A percentile compares a stretch with the other conserved stretches of the same genome.
Evolutionary conservation across 2,113 vertebrate species (phyloP).

Genomic region (Solenodon paradoxus): DNA sequence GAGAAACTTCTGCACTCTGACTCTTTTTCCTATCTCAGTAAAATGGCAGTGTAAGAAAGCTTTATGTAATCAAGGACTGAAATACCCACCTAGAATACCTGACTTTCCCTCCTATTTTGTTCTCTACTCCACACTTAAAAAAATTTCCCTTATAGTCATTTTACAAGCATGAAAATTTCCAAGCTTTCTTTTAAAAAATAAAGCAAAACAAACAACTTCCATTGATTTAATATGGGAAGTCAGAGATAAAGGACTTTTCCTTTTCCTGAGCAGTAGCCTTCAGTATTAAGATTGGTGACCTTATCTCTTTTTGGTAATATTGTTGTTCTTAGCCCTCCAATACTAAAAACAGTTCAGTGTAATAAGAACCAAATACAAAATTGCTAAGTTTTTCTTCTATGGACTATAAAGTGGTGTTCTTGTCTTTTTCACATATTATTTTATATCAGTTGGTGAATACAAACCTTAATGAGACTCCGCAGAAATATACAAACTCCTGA

Average conservation of each 20-base stretch:
- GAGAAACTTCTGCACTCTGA: constrained; percentile 77
- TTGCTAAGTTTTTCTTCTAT: constrained; percentile 54
- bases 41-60: constrained; percentile 80
- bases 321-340: constrained; percentile 17
- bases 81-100: constrained; percentile 24
- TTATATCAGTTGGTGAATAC: constrained; percentile 50
- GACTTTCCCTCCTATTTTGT: constrained; percentile 37
- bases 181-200: not conserved
- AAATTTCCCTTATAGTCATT: constrained; percentile 61
- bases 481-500: constrained; percentile 64
- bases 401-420: constrained; percentile 16
- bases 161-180: constrained; percentile 45
- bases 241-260: constrained; percentile 33
- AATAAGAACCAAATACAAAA: constrained; percentile 64
- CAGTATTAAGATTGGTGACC: not conserved
- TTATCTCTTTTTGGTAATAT: not conserved
- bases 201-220: constrained; percentile 24
- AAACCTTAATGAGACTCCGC: constrained; percentile 45
- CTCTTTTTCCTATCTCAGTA: constrained; percentile 75
- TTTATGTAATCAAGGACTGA: constrained; percentile 48
- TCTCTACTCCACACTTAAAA: constrained; percentile 43
- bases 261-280: not conserved
- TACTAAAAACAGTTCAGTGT: constrained; percentile 55
- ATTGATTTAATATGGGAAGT: constrained; percentile 27
- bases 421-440: constrained; percentile 31